Percentiles rank a stretch among this genome's conserved stretches.
These are phyloP conservation scores for Pungitius pungitius DNA, from an alignment of 2,113 vertebrate species.

Conservation along the genomic window DNA sequence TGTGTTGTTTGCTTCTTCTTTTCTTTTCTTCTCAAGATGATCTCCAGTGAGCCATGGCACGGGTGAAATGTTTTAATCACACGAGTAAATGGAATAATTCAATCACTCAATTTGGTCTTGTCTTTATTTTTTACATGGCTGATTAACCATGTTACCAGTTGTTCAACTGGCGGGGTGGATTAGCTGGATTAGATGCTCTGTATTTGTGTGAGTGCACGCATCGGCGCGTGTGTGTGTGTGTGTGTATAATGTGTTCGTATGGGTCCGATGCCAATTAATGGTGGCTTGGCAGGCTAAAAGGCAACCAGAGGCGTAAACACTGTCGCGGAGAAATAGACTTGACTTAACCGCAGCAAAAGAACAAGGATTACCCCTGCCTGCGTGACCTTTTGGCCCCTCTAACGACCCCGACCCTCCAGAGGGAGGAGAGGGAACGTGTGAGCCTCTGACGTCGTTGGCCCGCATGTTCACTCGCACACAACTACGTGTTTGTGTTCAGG, in stretches of 20 bases:
- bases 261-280: constrained; percentile 52
- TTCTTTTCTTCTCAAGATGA: constrained; percentile 37
- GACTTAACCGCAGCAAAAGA: constrained; percentile 21
- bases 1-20: constrained; percentile 46
- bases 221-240: constrained; percentile 16
- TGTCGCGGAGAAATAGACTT: constrained; percentile 30
- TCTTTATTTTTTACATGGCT: constrained; percentile 76
- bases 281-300: constrained; percentile 61
- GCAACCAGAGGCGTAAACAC: constrained; percentile 55
- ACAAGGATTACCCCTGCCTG: constrained; percentile 18
- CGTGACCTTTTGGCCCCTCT: constrained; percentile 12
- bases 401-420: not conserved
- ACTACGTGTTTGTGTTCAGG: constrained; percentile 1
- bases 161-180: constrained; percentile 69
- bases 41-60: constrained; percentile 71
- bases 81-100: constrained; percentile 75
- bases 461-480: not conserved
- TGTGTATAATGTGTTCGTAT: constrained; percentile 24
- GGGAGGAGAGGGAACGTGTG: not conserved
- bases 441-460: not conserved
- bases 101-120: constrained; percentile 77
- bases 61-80: constrained; percentile 75
- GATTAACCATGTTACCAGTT: constrained; percentile 76
- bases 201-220: constrained; percentile 32
- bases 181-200: constrained; percentile 68